Evolutionary conservation across 1,140 invertebrate species (phyloP), one percentile per base, ranked within the genome.

Genomic region (Adelges cooleyi): DNA sequence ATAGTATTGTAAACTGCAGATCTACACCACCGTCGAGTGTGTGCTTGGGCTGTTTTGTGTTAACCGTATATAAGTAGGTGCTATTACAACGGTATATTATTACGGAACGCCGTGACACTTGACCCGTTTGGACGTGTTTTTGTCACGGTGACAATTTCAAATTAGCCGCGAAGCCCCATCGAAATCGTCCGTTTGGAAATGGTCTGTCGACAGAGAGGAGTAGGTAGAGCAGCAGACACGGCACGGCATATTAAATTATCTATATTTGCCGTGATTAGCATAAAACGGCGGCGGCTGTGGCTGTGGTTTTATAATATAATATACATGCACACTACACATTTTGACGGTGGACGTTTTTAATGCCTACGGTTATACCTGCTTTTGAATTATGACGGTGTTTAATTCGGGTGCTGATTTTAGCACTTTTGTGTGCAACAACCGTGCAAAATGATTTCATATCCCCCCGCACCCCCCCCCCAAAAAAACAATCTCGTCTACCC

Each of bases 371-470:
- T 15, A 5, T 42, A 56, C 53, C 53, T 25, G 22, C 53, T 2
- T 15, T 23, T 56, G 53, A 56, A 44, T 56, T 56, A 56, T 56
- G 22, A 27, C 53, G 22, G 38, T 56, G 53, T 56, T 44, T 56
- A 56, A 56, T 56, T 42, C 53, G 52, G 38, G 38, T 44, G 53
- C 53, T 56, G 53, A 56, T 44, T 56, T 56, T 56, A 56, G 53
- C 53, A 56, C 23, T 56, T 56, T 44, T 38, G 22, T 17, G 53
- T 54, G 52, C 13, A 54, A 54, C 33, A 36, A n/a, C 52, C 52
- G 33, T 54, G 52, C 40, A 54, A 36, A 54, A 54, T 54, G 22
- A 36, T 54, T 54, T 33, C 5, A 54, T 15, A 18, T n/a, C n/a
- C n/a, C n/a, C n/a, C n/a, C n/a, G n/a, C n/a, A n/a, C n/a, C n/a